Percentiles rank a stretch among this genome's conserved stretches.
These are phyloP conservation scores for Barbus barbus DNA, from an alignment of 2,113 vertebrate genomes.

Conservation along the genomic window DNA sequence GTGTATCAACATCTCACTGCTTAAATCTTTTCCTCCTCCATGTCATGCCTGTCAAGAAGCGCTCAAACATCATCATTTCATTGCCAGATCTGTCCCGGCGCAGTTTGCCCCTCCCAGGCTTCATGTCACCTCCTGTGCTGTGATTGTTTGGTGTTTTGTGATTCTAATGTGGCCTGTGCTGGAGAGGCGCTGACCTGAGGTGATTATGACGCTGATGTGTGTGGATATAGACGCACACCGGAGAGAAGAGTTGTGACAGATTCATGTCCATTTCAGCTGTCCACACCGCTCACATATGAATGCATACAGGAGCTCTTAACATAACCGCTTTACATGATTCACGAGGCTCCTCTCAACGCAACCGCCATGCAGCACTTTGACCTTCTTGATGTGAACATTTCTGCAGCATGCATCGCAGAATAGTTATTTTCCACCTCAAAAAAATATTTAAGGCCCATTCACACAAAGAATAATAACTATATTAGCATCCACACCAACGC, in stretches of 20 bases:
- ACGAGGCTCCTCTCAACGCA: background rate
- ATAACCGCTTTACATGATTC: background rate
- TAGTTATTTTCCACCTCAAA: too few species aligned
- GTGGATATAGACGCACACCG: constrained; percentile 60
- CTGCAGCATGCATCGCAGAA: background rate
- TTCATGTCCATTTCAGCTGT: constrained; percentile 31
- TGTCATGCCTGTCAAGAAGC: constrained; percentile 51
- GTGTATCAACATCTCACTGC: constrained; percentile 44
- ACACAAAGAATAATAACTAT: too few species aligned
- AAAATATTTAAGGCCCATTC: too few species aligned
- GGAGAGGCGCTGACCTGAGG: constrained; percentile 69
- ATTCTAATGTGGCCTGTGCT: constrained; percentile 75
- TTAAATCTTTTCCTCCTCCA: constrained; percentile 68
- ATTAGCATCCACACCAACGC: too few species aligned
- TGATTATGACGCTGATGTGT: constrained; percentile 74
- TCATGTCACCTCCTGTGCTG: background rate
- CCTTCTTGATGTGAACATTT: too few species aligned
- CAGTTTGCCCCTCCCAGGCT: background rate
- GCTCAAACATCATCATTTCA: constrained; percentile 27
- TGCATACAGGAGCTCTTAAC: background rate
- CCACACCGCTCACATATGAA: background rate
- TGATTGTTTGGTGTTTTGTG: constrained; percentile 14
- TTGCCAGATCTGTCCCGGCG: background rate
- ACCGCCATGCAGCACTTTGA: too few species aligned
- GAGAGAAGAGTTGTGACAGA: constrained; percentile 72